These are phyloP conservation scores for Drosophila pseudoobscura DNA, from an alignment of 1,140 invertebrate species.

Conservation along the genomic window DNA sequence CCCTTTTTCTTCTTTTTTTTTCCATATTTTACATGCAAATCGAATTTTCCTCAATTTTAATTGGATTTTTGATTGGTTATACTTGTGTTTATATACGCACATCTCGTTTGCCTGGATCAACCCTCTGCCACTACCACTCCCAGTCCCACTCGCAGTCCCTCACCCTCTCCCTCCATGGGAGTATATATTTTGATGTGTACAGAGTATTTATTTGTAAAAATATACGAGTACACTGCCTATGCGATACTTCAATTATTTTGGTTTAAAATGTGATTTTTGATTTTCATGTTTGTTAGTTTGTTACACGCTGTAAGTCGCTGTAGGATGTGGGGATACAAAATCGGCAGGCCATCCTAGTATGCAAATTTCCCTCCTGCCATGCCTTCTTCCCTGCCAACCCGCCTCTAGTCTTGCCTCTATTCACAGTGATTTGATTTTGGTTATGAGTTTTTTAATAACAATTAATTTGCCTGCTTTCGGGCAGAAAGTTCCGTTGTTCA, in stretches of 20 bases:
- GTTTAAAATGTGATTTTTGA: slow-evolving; percentile 57
- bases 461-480: slow-evolving; percentile 16
- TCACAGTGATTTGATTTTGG: slow-evolving; percentile 8
- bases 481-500: slow-evolving; percentile 11
- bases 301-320: slow-evolving; percentile 59
- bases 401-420: not conserved
- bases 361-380: slow-evolving; percentile 25
- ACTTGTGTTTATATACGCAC: slow-evolving; percentile 81
- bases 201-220: slow-evolving; percentile 46
- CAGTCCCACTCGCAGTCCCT: no score
- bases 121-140: slow-evolving; percentile 5
- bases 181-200: slow-evolving; percentile 22
- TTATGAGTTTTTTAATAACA: slow-evolving; percentile 7
- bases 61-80: slow-evolving; percentile 84
- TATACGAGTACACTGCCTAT: slow-evolving; percentile 20
- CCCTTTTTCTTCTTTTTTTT: slow-evolving; percentile 2
- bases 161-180: not conserved
- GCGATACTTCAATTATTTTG: slow-evolving; percentile 46
- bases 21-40: slow-evolving; percentile 83
- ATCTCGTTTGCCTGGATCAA: slow-evolving; percentile 54
- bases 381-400: not conserved
- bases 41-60: slow-evolving; percentile 84
- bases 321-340: slow-evolving; percentile 24
- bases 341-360: slow-evolving; percentile 37
- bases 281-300: slow-evolving; percentile 51